These are phyloP conservation scores for Argyresthia goedartella DNA, from an alignment of 2,888 invertebrate species.

Conservation along the genomic window DNA sequence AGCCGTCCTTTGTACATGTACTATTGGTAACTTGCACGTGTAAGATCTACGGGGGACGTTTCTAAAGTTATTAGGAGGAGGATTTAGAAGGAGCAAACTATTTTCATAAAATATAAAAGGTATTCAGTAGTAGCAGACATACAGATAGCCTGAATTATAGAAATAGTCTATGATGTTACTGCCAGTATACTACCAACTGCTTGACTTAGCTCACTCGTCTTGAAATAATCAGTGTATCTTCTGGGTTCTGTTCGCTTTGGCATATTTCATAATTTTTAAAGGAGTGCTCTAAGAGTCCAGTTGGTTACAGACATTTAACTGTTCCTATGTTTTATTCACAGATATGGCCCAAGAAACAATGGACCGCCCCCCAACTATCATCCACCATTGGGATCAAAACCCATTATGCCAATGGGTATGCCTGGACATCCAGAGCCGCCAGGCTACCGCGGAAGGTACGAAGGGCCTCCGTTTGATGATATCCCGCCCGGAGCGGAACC, in stretches of 20 bases:
- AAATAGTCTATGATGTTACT: too few species aligned
- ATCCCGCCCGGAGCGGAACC: slow-evolving; percentile 75
- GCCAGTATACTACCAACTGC: too few species aligned
- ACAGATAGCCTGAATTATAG: too few species aligned
- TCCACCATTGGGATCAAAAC: slow-evolving; percentile 44
- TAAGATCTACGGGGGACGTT: too few species aligned
- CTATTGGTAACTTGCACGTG: too few species aligned
- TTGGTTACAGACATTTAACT: neutral
- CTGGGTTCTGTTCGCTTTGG: slow-evolving; percentile 33
- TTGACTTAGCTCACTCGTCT: too few species aligned
- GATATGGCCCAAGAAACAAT: slow-evolving; percentile 52
- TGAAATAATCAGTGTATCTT: too few species aligned
- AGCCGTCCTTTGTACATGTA: too few species aligned
- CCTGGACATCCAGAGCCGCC: slow-evolving; percentile 40
- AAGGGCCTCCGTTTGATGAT: slow-evolving; percentile 61
- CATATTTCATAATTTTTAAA: slow-evolving; percentile 14
- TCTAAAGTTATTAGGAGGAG: too few species aligned
- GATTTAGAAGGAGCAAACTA: too few species aligned
- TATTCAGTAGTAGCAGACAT: too few species aligned
- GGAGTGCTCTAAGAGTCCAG: neutral
- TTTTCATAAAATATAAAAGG: too few species aligned
- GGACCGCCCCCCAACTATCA: slow-evolving; percentile 43
- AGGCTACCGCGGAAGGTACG: slow-evolving; percentile 55
- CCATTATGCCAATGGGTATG: slow-evolving; percentile 37
- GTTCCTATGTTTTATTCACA: slow-evolving; percentile 20